Evolutionary conservation across 1,140 invertebrate species (phyloP), one percentile per base, ranked within the genome.

Genomic region (Drosophila arizonae): DNA sequence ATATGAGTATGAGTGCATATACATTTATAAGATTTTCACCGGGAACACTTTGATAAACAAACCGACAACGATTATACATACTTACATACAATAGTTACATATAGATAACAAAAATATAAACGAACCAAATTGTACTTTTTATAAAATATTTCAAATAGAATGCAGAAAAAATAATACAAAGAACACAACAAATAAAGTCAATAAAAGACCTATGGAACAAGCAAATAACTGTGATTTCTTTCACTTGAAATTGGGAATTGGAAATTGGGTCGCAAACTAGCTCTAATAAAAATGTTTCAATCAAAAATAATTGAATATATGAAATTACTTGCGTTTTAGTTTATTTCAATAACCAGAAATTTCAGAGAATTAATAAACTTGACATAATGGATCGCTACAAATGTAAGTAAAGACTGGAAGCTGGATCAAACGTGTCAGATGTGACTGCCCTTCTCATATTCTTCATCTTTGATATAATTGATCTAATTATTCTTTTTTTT

Each of bases 131-230:
- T 88, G 76, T 76, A 88, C 69, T 82, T 87, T 87, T 82, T 82
- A 87, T 82, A 87, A 88, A 70, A 87, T 88, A 88, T 87, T 85
- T 82, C 64, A 87, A 78, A 86, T 81, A 78, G 78, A 79, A 57
- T 65, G 58, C 30, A 43, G 4, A 30, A 13, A 13, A 54, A 24
- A 50, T 9, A 50, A 50, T 24, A 24, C 21, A 24, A 24, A 24
- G 8, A 26, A 26, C 56, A 62, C 39, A 68, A 66, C 54, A 78
- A 72, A 63, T 72, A 67, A 75, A 55, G 39, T 75, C 72, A 75
- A 75, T 71, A 63, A 76, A 72, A 76, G 11, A 45, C 48, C 57
- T 45, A 76, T 68, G 50, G 36, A 72, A 58, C 21, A 62, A 55
- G 65, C 62, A 24, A 50, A 21, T 50, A 48, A 24, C 2, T 28